A percentile compares a stretch with the other conserved stretches of the same genome.
These are phyloP conservation scores for Erinaceus europaeus DNA, from an alignment of 2,113 vertebrate species.

Conservation along the genomic window DNA sequence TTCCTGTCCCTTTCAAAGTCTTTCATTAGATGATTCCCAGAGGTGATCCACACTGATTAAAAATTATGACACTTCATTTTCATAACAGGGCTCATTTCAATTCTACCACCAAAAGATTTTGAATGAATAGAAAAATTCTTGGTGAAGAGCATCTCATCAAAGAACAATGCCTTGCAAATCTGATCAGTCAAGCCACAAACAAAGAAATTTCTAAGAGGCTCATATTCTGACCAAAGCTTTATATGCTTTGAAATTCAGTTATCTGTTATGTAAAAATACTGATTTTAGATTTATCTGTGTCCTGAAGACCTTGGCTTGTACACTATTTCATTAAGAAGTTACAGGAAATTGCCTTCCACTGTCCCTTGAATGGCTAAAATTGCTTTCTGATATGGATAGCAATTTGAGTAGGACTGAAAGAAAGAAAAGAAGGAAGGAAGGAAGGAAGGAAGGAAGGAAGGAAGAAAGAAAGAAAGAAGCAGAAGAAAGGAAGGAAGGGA, in stretches of 20 bases:
- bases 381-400: not conserved
- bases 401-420: too few relatives aligned
- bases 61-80: constrained; percentile 71
- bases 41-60: constrained; percentile 66
- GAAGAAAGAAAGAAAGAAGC: too few relatives aligned
- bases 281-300: constrained; percentile 21
- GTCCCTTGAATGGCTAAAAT: not conserved
- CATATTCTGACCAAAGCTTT: not conserved
- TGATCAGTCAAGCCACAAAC: constrained; percentile 13
- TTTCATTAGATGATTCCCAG: constrained; percentile 59
- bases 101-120: constrained; percentile 18
- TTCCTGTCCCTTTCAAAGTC: constrained; percentile 25
- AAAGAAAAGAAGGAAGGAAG: too few relatives aligned
- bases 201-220: constrained; percentile 42
- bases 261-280: constrained; percentile 33
- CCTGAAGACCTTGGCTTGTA: constrained; percentile 10
- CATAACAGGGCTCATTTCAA: constrained; percentile 69
- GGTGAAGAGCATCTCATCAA: constrained; percentile 6
- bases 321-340: constrained; percentile 22
- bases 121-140: constrained; percentile 56
- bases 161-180: constrained; percentile 42
- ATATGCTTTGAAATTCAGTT: constrained; percentile 41
- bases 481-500: too few relatives aligned
- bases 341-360: not conserved
- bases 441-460: too few relatives aligned